A percentile compares a stretch with the other conserved stretches of the same genome.
phyloP scores from a whole-genome alignment of 2,888 invertebrate genomes.

The Mythimna albipuncta region DNA sequence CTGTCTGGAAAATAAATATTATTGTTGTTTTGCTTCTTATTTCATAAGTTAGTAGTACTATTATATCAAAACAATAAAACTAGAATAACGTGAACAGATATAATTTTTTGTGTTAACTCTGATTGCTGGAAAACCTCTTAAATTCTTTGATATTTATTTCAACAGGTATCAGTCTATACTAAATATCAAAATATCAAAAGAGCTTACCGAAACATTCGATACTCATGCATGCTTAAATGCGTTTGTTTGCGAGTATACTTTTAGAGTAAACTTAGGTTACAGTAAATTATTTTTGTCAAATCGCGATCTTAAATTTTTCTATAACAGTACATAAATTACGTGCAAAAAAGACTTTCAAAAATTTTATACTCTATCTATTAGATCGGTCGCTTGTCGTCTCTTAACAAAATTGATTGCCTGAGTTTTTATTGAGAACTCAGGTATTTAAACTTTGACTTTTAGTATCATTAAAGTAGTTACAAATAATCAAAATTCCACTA shows the following conservation, averaged over 20 bases:
- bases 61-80: slow-evolving; percentile 9
- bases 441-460: not conserved
- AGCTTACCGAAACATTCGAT: too few species aligned
- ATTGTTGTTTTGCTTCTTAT: slow-evolving; percentile 49
- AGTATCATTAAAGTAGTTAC: not conserved
- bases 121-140: too few species aligned
- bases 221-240: not conserved
- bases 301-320: too few species aligned
- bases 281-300: too few species aligned
- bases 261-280: not conserved
- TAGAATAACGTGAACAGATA: not conserved
- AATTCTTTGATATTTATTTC: too few species aligned
- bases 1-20: slow-evolving; percentile 66
- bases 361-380: too few species aligned
- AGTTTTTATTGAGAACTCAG: not conserved
- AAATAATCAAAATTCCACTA: slow-evolving; percentile 9
- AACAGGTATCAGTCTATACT: too few species aligned
- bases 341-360: too few species aligned
- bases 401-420: not conserved
- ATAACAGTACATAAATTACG: too few species aligned
- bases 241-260: not conserved
- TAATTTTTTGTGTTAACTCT: too few species aligned
- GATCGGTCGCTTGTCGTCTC: too few species aligned
- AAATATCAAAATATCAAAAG: too few species aligned
- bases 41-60: slow-evolving; percentile 46